Evolutionary conservation across 2,888 invertebrate species (phyloP), one percentile per base, ranked within the genome.

Genomic region (Acholoe squamosa): DNA sequence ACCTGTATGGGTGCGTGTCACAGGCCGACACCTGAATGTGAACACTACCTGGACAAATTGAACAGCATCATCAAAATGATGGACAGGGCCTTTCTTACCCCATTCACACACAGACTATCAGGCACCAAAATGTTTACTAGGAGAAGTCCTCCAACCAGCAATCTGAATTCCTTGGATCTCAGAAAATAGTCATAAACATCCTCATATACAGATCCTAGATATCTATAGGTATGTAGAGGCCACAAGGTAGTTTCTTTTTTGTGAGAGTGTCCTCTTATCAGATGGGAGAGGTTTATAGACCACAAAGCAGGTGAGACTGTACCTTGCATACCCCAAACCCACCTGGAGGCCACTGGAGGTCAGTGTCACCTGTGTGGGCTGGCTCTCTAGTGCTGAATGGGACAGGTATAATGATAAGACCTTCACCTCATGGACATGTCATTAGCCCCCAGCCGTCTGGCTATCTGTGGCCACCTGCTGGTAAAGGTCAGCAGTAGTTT

Each of bases 31-130:
- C 61, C 61, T 61, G 61, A 61, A 61, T 61, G 22, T n/a, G 61
- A 61, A 61, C 61, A n/a, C 61, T 61, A 61, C 61, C 61, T n/a
- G n/a, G 61, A 61, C 61, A 61, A 61, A 61, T 61, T n/a, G 61
- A 43, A 43, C 43, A 43, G 43, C 43, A 43, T 43, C 43, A 43
- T 43, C 43, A 43, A 43, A 43, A 43, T 43, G 43, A 43, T 43
- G 43, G 43, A 43, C 43, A 43, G 43, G 43, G 43, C 43, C 43
- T 43, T 43, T 43, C 43, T 43, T 43, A 43, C 43, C 43, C 10
- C 10, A 10, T 43, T 43, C 43, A 43, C 43, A 43, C 3, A 43
- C 43, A 43, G 43, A 43, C 43, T 43, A 43, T 43, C 5, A 10
- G 43, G 43, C 43, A 43, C 5, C 43, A 43, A 43, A 43, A 7